phyloP scores from a whole-genome alignment of 2,797 vertebrate species.

The Melanotaenia nigrans region DNA sequence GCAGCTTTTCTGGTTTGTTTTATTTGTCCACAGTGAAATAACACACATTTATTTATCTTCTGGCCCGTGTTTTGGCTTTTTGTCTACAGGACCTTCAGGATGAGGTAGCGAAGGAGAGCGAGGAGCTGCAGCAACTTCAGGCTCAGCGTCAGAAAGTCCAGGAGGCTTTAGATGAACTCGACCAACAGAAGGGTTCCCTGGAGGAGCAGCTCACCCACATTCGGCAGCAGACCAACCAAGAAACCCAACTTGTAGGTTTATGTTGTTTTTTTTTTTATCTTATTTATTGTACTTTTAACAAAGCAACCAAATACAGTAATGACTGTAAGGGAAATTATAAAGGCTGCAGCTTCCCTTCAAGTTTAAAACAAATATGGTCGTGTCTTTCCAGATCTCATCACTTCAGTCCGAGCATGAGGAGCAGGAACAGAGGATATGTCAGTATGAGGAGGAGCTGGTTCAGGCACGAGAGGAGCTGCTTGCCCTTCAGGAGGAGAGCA shows the following conservation, averaged over 20 bases:
- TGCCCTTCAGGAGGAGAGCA: slow-evolving; percentile 92
- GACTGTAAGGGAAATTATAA: neutral
- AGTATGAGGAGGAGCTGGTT: slow-evolving; percentile 91
- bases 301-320: neutral
- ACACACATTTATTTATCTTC: neutral
- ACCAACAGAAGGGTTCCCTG: slow-evolving; percentile 91
- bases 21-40: neutral
- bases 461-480: slow-evolving; percentile 92
- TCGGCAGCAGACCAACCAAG: slow-evolving; percentile 90
- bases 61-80: neutral
- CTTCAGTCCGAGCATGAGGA: slow-evolving; percentile 91
- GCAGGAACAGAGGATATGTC: slow-evolving; percentile 92
- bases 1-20: neutral
- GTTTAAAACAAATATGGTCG: neutral
- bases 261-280: neutral
- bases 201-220: slow-evolving; percentile 92
- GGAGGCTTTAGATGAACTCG: slow-evolving; percentile 91
- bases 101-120: slow-evolving; percentile 91
- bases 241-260: slow-evolving; percentile 87
- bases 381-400: slow-evolving; percentile 86
- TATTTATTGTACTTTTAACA: neutral
- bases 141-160: slow-evolving; percentile 92
- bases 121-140: slow-evolving; percentile 90
- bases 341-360: neutral
- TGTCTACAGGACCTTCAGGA: slow-evolving; percentile 90